Evolutionary conservation across 2,797 vertebrate species (phyloP), one percentile per base, ranked within the genome.

Genomic region (Rhodeus uyekii): DNA sequence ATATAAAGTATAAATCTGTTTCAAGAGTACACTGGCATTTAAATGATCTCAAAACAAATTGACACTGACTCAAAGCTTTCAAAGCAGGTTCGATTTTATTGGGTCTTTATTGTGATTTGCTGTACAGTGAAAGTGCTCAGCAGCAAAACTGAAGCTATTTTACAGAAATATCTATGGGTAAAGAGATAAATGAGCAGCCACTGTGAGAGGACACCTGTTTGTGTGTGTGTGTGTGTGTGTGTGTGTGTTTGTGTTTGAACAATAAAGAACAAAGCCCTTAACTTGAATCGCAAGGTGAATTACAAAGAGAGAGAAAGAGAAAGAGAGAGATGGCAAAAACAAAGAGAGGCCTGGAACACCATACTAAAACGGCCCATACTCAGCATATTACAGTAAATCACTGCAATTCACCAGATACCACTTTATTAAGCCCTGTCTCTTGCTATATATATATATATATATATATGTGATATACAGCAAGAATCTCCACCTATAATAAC

Each of bases 391-490:
- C 77, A 79, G 77, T 69, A 69, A 69, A 79, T 69, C 50, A 58
- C 65, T 44, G 64, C 13, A 69, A 39, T 72, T 61, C 39, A 63
- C 38, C n/a, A 9, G 44, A 81, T 29, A 78, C 76, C 64, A 55
- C 76, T 78, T 55, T 68, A 67, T 55, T 78, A 67, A 78, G 16
- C 46, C 68, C n/a, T 69, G 64, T 79, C 64, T 68, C 34, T 79
- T 68, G 24, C 27, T 58, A 27, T 58, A 58, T 44, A 55, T 79
- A 48, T 32, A 29, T 79, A 48, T 32, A 29, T 58, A 27, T 58
- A 58, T 44, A 55, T 79, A 48, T 32, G 22, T 24, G 2, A 36
- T 55, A 36, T 55, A 73, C 32, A 55, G 32, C 18, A 38, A 1
- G 13, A 50, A 50, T 36, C 32, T 63, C 7, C 60, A 34, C 16